Conservation (phyloP, 2,888 invertebrate genomes). For the Cantharis rufa region DNA sequence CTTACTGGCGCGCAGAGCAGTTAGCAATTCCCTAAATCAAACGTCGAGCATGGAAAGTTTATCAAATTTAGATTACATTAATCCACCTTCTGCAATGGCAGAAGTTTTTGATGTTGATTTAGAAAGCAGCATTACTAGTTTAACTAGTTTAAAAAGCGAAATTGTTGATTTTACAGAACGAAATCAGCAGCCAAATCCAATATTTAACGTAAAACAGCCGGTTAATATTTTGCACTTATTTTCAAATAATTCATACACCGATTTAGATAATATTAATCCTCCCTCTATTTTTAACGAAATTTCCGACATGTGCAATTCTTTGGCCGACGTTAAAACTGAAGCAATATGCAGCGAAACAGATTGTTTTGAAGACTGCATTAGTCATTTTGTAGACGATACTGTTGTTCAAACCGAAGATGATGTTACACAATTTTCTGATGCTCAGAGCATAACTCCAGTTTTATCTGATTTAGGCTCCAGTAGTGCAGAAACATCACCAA, state of each 20-base stretch:
- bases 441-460: conserved; percentile 65
- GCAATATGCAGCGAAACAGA: conserved; percentile 63
- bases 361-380: conserved; percentile 58
- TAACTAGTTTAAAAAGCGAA: conserved; percentile 82
- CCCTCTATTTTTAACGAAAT: conserved; percentile 75
- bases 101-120: conserved; percentile 64
- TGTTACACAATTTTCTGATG: conserved; percentile 55
- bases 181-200: conserved; percentile 33
- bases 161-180: conserved; percentile 56
- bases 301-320: conserved; percentile 60
- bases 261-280: conserved; percentile 72
- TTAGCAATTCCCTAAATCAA: conserved; percentile 60
- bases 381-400: conserved; percentile 58
- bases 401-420: conserved; percentile 49
- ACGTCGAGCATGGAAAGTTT: conserved; percentile 66
- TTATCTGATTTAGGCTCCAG: conserved; percentile 68
- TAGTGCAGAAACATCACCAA: conserved; percentile 77
- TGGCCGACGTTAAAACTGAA: conserved; percentile 60
- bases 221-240: conserved; percentile 49
- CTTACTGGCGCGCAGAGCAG: conserved; percentile 72
- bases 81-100: conserved; percentile 83
- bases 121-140: conserved; percentile 82
- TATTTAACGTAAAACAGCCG: conserved; percentile 65
- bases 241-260: conserved; percentile 56
- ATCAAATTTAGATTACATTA: conserved; percentile 77